These are phyloP conservation scores for Chaetodon auriga DNA, from an alignment of 2,113 vertebrate species.

Conservation along the genomic window DNA sequence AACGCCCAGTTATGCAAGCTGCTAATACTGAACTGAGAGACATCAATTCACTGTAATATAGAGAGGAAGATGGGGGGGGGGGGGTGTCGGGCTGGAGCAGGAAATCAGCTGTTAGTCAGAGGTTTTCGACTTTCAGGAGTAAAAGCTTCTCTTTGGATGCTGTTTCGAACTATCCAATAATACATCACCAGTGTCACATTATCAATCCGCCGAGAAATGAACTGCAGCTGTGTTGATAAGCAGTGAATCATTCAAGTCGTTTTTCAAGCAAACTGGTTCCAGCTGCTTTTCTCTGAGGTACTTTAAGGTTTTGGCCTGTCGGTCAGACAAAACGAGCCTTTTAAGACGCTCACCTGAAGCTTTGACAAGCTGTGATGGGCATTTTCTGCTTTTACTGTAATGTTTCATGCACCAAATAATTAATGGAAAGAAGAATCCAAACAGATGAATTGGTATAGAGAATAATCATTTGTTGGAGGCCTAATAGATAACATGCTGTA, in stretches of 20 bases:
- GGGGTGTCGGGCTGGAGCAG: conserved; percentile 7
- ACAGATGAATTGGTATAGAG: not conserved
- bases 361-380: not conserved
- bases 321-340: not conserved
- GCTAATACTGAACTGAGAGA: conserved; percentile 42
- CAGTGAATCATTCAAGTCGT: not conserved
- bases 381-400: too few relatives aligned
- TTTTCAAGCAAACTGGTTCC: not conserved
- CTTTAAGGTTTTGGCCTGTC: not conserved
- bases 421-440: not conserved
- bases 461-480: not conserved
- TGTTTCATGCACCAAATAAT: not conserved
- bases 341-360: too few relatives aligned
- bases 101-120: conserved; percentile 10
- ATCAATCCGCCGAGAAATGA: not conserved
- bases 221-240: not conserved
- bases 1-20: conserved; percentile 69
- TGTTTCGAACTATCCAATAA: not conserved
- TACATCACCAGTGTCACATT: too few relatives aligned
- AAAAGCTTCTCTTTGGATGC: not conserved
- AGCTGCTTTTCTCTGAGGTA: not conserved
- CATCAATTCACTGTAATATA: conserved; percentile 7
- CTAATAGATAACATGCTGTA: not conserved
- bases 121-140: conserved; percentile 4
- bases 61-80: conserved; percentile 7